Base-by-base conservation (phyloP, 2,113 vertebrate species). In the Ancistrus triradiatus region DNA sequence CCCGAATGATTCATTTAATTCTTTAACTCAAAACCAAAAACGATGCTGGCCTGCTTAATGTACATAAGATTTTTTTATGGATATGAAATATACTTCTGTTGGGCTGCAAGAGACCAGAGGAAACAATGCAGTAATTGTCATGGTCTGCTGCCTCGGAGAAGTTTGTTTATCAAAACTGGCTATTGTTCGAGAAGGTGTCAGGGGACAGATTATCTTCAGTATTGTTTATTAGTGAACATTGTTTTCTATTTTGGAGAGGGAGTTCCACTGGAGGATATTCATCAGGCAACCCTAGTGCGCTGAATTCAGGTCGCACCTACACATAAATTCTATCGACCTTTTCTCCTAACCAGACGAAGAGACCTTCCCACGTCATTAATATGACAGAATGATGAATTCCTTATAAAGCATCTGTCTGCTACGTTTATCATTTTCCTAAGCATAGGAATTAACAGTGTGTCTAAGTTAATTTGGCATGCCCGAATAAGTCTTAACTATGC, bases 141-240 rank as follows among this genome's bases (percentile, higher is more conserved):
- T n/a, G n/a, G n/a, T n/a, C 52, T 73, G 50, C 19, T 31, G 69
- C 14, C 72, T 53, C 28, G 74, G 74, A 77, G 69, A 72, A 69
- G 74, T 82, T 82, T 82, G 78, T 81, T 81, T 77, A 70, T 84
- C 74, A 81, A 80, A 70, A 74, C 69, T 69, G 42, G 14, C 72
- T 77, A 74, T 86, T 86, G 84, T 83, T 85, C 74, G 63, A 61
- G 21, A 52, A 75, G 66, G 73, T 55, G 77, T 74, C 59, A 8
- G 61, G 67, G 42, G 59, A 48, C 63, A 64, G 81, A 65, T 77
- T 81, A 79, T 80, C 76, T 77, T 11, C 80, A 4, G 42, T 61
- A 22, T 50, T 37, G 60, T 78, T 71, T 58, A 69, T 15, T 69
- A 66, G 71, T 73, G 72, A 55, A 66, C 69, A 81, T 82, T 84